Evolutionary conservation across 2,797 vertebrate species (phyloP).

Genomic region (Pygocentrus nattereri): DNA sequence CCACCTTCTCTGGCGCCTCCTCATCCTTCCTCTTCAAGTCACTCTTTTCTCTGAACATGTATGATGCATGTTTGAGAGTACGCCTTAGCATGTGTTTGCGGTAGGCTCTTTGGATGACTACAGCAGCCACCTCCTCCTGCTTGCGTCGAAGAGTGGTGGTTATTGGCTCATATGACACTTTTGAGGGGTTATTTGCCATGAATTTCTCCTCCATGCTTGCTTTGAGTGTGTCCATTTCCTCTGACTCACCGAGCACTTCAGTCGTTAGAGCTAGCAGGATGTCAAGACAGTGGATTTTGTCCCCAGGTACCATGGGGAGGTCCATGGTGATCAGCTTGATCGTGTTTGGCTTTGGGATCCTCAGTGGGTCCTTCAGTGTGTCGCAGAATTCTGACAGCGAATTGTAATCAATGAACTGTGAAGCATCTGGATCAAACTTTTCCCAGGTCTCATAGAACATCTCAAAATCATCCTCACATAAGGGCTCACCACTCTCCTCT

Average conservation of each 20-base stretch:
- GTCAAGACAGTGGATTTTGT: conserved; percentile 96
- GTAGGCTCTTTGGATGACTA: conserved; percentile 90
- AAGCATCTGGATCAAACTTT: conserved; percentile 93
- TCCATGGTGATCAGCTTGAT: conserved; percentile 91
- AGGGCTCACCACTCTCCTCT: conserved; percentile 89
- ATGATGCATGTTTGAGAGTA: conserved; percentile 83
- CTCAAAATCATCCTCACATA: conserved; percentile 93
- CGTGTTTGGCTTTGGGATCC: conserved; percentile 91
- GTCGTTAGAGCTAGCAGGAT: conserved; percentile 93
- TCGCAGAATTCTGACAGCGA: conserved; percentile 92
- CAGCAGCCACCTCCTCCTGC: conserved; percentile 90
- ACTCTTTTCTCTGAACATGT: conserved; percentile 78
- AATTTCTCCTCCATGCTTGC: conserved; percentile 97
- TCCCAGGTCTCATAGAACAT: conserved; percentile 98
- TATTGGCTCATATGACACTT: conserved; percentile 93
- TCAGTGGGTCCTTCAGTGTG: conserved; percentile 88
- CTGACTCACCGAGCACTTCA: conserved; percentile 92
- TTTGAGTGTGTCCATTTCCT: conserved; percentile 91
- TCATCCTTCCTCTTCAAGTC: conserved; percentile 14
- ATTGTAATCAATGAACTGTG: conserved; percentile 90
- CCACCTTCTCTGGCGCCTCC: conserved; percentile 77
- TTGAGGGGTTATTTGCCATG: conserved; percentile 94
- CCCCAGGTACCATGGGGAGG: conserved; percentile 91
- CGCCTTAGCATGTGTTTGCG: conserved; percentile 85
- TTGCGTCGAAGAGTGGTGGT: conserved; percentile 91